Evolutionary conservation across 2,797 vertebrate species (phyloP).

Genomic region (Sandelia bainsii): DNA sequence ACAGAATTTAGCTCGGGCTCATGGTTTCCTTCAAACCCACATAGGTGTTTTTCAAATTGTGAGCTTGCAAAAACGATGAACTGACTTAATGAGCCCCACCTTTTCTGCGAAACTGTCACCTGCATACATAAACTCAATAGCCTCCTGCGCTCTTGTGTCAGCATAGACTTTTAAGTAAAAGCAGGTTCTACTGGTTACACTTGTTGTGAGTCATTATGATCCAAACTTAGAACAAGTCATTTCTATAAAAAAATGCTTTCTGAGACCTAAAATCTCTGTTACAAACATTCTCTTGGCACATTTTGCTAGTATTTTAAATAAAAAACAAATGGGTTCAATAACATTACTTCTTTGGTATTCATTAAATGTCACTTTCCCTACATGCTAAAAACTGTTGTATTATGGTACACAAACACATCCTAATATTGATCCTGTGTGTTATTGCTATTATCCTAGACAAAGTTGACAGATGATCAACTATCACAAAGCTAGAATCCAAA

Average conservation of each 20-base stretch:
- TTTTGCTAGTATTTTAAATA: constrained; percentile 33
- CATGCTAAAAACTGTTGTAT: constrained; percentile 8
- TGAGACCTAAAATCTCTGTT: constrained; percentile 22
- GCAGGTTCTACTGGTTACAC: constrained; percentile 70
- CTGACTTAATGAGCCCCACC: constrained; percentile 22
- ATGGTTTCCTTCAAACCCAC: constrained; percentile 7
- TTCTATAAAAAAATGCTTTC: constrained; percentile 1
- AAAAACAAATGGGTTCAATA: constrained; percentile 18
- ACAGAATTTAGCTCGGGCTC: not conserved
- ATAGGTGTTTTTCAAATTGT: not conserved
- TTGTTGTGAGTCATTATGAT: constrained; percentile 40
- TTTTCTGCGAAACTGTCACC: constrained; percentile 30
- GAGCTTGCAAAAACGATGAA: not conserved
- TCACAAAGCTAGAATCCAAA: constrained; percentile 19
- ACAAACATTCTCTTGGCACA: constrained; percentile 40
- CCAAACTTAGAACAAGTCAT: constrained; percentile 45
- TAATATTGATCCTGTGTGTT: constrained; percentile 23
- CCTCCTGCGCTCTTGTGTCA: constrained; percentile 3
- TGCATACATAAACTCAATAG: not conserved
- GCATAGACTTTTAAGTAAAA: constrained; percentile 18
- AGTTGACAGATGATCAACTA: not conserved
- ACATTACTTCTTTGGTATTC: constrained; percentile 72
- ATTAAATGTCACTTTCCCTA: constrained; percentile 41
- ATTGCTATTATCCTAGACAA: constrained; percentile 6
- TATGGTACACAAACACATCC: not conserved